These are phyloP conservation scores for Patella caerulea DNA, from an alignment of 2,888 invertebrate genomes.

Conservation along the genomic window DNA sequence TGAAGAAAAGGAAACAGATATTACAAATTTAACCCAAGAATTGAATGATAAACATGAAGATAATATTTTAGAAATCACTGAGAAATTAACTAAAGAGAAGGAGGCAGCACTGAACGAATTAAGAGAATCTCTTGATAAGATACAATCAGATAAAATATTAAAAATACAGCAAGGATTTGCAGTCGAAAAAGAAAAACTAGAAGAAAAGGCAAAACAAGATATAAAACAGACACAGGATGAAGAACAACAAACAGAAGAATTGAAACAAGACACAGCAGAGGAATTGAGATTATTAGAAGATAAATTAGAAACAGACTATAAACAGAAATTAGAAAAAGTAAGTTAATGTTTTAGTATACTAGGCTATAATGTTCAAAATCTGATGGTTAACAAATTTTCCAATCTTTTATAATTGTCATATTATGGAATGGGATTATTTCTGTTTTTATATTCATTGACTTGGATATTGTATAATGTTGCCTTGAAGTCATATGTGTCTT, in stretches of 20 bases:
- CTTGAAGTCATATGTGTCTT: too few species aligned
- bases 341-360: too few species aligned
- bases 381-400: too few species aligned
- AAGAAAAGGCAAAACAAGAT: slow-evolving; percentile 24
- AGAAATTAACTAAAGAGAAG: slow-evolving; percentile 32
- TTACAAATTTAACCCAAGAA: slow-evolving; percentile 13
- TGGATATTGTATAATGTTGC: too few species aligned
- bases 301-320: slow-evolving; percentile 4
- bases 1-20: slow-evolving; percentile 32
- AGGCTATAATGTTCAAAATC: too few species aligned
- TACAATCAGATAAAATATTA: slow-evolving; percentile 29
- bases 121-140: slow-evolving; percentile 26
- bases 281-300: slow-evolving; percentile 20
- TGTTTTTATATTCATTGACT: too few species aligned
- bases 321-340: slow-evolving; percentile 14
- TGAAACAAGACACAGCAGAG: slow-evolving; percentile 15
- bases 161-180: slow-evolving; percentile 35
- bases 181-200: slow-evolving; percentile 29
- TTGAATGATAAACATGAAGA: slow-evolving; percentile 27
- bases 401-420: too few species aligned
- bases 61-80: slow-evolving; percentile 25
- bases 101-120: slow-evolving; percentile 26
- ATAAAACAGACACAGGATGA: neutral
- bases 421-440: too few species aligned
- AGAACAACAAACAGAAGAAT: neutral